Base-by-base conservation (phyloP, 2,888 invertebrate genomes). In the Microctonus brassicae region DNA sequence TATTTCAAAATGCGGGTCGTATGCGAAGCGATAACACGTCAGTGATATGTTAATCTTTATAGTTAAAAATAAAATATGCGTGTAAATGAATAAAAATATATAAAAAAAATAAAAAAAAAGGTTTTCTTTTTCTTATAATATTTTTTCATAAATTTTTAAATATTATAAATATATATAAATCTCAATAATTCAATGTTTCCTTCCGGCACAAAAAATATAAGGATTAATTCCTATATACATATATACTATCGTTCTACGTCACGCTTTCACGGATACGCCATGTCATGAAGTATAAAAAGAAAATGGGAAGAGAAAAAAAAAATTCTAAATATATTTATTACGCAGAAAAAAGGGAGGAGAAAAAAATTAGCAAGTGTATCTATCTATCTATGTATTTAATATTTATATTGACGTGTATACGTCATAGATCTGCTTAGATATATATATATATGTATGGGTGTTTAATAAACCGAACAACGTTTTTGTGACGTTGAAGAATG, bases 401-500 rank as follows among this genome's bases (percentile, higher is more conserved):
- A n/a, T n/a, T n/a, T n/a, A n/a, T n/a, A n/a, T n/a, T n/a, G n/a
- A n/a, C n/a, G n/a, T n/a, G n/a, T n/a, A n/a, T n/a, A n/a, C n/a
- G n/a, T n/a, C n/a, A n/a, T n/a, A n/a, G n/a, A 62, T 47, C 52
- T 52, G 7, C 1, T 17, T 47, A 17, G 1, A 47, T 20, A 20
- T n/a, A 47, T 47, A n/a, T n/a, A n/a, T 3, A 3, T 1, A 20
- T 47, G 42, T 17, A 6, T 20, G 47, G 17, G 47, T 47, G 20
- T 47, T 47, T 47, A n/a, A 47, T 33, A 29, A 26, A 58, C 34
- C 42, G 24, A 47, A 42, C 39, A 22, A 68, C 52, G 36, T 33
- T 34, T 17, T 47, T 9, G 47, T 47, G 64, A 64, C 55, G 70
- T 70, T 71, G 68, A 60, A 74, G 77, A 77, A 77, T 77, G 77